Percentiles rank a stretch among this genome's conserved stretches.
Evolutionary conservation across 2,113 vertebrate species (phyloP).

Genomic region (cat (Felis catus)): DNA sequence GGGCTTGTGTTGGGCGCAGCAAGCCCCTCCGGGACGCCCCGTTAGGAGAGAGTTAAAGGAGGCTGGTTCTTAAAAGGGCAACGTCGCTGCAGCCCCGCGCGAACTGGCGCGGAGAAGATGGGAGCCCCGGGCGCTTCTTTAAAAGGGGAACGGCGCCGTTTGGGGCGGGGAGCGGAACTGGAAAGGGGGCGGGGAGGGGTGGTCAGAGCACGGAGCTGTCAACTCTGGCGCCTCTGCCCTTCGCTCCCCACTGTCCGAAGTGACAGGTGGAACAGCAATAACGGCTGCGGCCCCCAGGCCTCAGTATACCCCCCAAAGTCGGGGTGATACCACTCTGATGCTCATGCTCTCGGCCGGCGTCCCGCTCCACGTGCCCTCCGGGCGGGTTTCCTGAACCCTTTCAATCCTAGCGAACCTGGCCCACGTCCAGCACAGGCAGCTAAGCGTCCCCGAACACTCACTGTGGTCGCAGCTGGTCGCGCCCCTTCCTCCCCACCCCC

Average conservation of each 20-base stretch:
- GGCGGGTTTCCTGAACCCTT: neutral
- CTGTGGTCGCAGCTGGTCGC: neutral
- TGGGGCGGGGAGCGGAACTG: neutral
- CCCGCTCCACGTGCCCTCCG: neutral
- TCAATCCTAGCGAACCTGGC: neutral
- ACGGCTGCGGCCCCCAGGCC: neutral
- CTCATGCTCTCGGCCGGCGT: neutral
- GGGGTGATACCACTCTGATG: neutral
- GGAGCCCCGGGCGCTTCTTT: slow-evolving; percentile 38
- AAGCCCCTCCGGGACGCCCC: neutral
- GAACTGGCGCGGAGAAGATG: neutral
- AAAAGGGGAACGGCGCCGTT: slow-evolving; percentile 1
- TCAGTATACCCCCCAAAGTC: neutral
- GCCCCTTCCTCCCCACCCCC: neutral
- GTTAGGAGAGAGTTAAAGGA: slow-evolving; percentile 36
- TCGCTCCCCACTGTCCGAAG: neutral
- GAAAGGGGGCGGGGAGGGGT: neutral
- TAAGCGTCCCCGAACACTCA: neutral
- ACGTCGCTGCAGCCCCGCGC: neutral
- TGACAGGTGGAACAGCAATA: neutral
- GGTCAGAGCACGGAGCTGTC: neutral
- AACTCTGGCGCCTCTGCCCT: neutral
- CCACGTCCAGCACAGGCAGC: neutral
- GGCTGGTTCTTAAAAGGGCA: slow-evolving; percentile 40
- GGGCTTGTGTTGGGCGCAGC: neutral